Percentiles rank a stretch among this genome's conserved stretches.
Conservation (phyloP, 2,888 invertebrate genomes). For the Belgica antarctica region DNA sequence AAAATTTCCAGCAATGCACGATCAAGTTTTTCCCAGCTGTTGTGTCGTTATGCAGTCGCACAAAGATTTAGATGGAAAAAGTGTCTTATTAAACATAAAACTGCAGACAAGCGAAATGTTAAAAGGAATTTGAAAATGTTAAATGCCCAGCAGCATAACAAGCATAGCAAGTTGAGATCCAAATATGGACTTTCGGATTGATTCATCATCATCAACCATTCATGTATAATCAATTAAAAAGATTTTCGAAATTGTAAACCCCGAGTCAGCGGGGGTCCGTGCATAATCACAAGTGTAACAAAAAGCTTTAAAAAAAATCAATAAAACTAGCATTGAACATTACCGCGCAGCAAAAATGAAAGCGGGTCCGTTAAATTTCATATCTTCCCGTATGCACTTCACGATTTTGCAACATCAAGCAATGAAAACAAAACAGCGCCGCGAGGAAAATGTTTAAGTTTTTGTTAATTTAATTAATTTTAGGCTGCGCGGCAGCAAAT, state of each 20-base stretch:
- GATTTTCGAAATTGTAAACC: not conserved
- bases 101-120: constrained; percentile 3
- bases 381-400: too few relatives aligned
- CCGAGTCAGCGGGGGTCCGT: not conserved
- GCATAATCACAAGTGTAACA: constrained; percentile 10
- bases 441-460: not conserved
- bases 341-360: too few relatives aligned
- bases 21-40: not conserved
- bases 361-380: too few relatives aligned
- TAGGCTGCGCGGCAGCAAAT: not conserved
- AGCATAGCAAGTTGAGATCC: not conserved
- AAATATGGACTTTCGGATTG: constrained; percentile 7
- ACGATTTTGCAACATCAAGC: too few relatives aligned
- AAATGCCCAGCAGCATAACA: constrained; percentile 7
- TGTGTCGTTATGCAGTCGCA: constrained; percentile 3
- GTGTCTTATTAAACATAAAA: not conserved
- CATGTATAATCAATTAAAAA: constrained; percentile 21
- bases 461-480: not conserved
- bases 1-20: constrained; percentile 3
- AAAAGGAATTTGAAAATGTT: not conserved
- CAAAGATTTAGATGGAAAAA: not conserved
- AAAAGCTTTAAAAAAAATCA: too few relatives aligned
- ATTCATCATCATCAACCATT: not conserved
- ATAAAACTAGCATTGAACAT: too few relatives aligned
- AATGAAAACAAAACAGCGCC: too few relatives aligned